Conservation (phyloP, 2,888 invertebrate genomes). For the Neoascia interrupta region DNA sequence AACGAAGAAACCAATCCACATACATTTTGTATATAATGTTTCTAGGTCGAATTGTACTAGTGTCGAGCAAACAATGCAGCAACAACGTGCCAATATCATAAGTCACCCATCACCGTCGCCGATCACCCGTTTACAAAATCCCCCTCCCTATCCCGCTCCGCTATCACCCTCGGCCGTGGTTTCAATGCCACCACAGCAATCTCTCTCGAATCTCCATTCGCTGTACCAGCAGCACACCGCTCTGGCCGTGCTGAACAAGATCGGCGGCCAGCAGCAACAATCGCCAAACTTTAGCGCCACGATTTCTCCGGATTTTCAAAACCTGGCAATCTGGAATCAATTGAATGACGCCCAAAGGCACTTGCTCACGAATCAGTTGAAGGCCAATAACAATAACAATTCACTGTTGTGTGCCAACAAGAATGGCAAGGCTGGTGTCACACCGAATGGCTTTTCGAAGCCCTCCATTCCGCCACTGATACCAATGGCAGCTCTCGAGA, state of each 20-base stretch:
- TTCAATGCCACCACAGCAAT: slow-evolving; percentile 38
- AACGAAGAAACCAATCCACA: slow-evolving; percentile 70
- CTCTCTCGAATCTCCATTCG: slow-evolving; percentile 41
- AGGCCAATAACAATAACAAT: slow-evolving; percentile 62
- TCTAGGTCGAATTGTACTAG: slow-evolving; percentile 79
- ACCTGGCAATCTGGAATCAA: slow-evolving; percentile 77
- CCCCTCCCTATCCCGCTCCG: slow-evolving; percentile 71
- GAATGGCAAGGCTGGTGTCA: slow-evolving; percentile 17
- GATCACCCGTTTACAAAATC: slow-evolving; percentile 48
- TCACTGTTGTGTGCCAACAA: slow-evolving; percentile 43
- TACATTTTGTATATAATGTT: slow-evolving; percentile 80
- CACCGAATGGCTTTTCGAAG: slow-evolving; percentile 70
- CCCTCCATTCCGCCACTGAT: slow-evolving; percentile 73
- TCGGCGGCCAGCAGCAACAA: not conserved
- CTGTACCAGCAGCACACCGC: slow-evolving; percentile 51
- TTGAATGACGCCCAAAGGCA: slow-evolving; percentile 71
- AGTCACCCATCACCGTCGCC: slow-evolving; percentile 66
- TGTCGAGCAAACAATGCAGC: slow-evolving; percentile 79
- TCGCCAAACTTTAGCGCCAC: slow-evolving; percentile 38
- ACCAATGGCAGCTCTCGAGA: slow-evolving; percentile 67
- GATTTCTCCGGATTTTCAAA: slow-evolving; percentile 74
- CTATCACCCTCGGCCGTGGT: slow-evolving; percentile 47
- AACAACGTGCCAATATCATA: slow-evolving; percentile 73
- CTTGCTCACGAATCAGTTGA: slow-evolving; percentile 51
- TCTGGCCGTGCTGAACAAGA: slow-evolving; percentile 7